Evolutionary conservation across 2,113 vertebrate species (phyloP).

Genomic region (Rhizomys pruinosus): DNA sequence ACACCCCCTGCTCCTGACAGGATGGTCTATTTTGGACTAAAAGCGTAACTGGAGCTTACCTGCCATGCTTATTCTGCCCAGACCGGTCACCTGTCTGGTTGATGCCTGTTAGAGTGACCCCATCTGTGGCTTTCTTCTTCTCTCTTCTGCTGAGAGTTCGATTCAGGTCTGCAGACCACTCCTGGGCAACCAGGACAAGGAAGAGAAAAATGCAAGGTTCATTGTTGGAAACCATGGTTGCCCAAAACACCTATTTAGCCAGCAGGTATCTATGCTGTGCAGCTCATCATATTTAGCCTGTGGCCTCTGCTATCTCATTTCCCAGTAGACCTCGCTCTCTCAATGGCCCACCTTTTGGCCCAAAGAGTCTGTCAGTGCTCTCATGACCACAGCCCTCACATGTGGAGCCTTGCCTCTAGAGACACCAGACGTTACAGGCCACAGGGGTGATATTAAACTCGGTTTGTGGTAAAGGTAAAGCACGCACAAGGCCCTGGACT

Average conservation of each 20-base stretch:
- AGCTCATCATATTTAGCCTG: rapidly evolving
- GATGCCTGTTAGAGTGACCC: slow-evolving; percentile 95
- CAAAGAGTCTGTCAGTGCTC: neutral
- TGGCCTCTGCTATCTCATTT: neutral
- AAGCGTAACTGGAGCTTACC: slow-evolving; percentile 75
- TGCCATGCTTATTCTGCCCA: slow-evolving; percentile 90
- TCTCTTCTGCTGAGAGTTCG: slow-evolving; percentile 95
- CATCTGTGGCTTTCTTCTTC: slow-evolving; percentile 94
- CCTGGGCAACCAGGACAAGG: slow-evolving; percentile 82
- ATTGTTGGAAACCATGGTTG: neutral
- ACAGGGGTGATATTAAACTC: neutral
- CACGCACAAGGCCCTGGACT: neutral
- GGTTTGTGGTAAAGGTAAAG: too few relatives aligned
- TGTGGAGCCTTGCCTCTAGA: neutral
- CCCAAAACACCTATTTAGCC: rapidly evolving
- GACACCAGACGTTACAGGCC: neutral
- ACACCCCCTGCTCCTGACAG: neutral
- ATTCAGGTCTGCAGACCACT: slow-evolving; percentile 97
- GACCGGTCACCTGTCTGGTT: slow-evolving; percentile 93
- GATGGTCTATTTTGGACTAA: rapidly evolving
- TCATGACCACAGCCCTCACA: neutral
- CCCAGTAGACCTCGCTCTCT: neutral
- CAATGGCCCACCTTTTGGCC: neutral
- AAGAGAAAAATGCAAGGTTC: neutral
- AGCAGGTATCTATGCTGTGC: neutral